A percentile compares a stretch with the other conserved stretches of the same genome.
These are phyloP conservation scores for Oedothorax gibbosus DNA, from an alignment of 1,140 invertebrate species.

Conservation along the genomic window DNA sequence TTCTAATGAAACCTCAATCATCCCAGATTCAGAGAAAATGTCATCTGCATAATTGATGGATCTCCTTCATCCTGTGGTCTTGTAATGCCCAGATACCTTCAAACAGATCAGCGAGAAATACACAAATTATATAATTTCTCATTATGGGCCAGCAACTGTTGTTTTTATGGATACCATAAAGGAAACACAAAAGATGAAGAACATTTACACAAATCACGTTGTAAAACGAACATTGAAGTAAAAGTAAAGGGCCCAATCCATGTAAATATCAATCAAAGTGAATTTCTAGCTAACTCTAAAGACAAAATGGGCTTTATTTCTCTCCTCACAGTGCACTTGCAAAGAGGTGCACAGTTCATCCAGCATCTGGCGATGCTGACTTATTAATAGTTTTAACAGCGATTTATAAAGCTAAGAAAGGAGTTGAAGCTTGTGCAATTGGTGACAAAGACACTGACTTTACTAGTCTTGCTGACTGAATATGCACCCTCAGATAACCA, in stretches of 20 bases:
- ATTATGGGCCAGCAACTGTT: background rate
- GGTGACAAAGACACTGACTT: too few species aligned
- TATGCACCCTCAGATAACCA: too few species aligned
- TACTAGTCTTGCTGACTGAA: too few species aligned
- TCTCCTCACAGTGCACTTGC: conserved; percentile 14
- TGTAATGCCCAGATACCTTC: background rate
- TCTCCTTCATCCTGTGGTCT: background rate
- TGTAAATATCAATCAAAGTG: background rate
- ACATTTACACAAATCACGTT: background rate
- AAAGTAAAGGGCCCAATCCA: background rate
- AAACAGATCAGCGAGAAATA: conserved; percentile 3
- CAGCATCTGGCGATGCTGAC: background rate
- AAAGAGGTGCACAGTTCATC: conserved; percentile 13
- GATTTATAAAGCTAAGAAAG: background rate
- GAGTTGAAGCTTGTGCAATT: too few species aligned
- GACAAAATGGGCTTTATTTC: background rate
- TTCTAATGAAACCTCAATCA: background rate
- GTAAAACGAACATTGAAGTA: too few species aligned
- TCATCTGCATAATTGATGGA: conserved; percentile 2
- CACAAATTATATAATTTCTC: background rate
- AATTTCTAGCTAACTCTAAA: conserved; percentile 9
- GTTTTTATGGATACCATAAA: background rate
- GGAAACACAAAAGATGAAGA: background rate
- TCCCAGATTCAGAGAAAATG: background rate
- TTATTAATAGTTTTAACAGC: background rate